These are phyloP conservation scores for Drosophila heteroneura DNA, from an alignment of 2,888 invertebrate genomes.

Conservation along the genomic window DNA sequence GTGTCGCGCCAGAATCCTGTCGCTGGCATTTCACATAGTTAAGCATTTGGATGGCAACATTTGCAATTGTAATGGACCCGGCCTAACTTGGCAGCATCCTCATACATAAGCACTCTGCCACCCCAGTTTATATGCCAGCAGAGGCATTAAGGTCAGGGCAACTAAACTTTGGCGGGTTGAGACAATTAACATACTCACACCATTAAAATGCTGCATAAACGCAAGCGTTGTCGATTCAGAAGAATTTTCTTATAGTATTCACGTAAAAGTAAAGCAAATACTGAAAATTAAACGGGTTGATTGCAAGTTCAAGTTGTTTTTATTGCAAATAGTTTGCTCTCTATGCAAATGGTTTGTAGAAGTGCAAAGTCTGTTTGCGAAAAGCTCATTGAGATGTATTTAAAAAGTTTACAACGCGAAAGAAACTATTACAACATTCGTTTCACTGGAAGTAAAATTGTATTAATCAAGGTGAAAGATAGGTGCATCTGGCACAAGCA, in stretches of 20 bases:
- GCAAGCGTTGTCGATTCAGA: neutral
- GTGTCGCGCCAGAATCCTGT: constrained; percentile 66
- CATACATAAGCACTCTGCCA: neutral
- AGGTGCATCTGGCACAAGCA: neutral
- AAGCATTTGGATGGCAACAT: constrained; percentile 71
- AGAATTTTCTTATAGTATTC: constrained; percentile 46
- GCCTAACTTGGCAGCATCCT: constrained; percentile 43
- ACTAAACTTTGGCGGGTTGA: constrained; percentile 25
- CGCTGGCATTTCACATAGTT: constrained; percentile 53
- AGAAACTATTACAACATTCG: neutral
- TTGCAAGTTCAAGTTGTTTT: constrained; percentile 24
- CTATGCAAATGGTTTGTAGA: constrained; percentile 16
- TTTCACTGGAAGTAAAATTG: neutral
- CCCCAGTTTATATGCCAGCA: neutral
- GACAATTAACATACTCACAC: constrained; percentile 61
- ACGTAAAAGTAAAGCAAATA: constrained; percentile 31
- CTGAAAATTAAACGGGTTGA: constrained; percentile 41
- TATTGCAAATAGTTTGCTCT: constrained; percentile 9
- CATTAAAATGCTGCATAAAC: constrained; percentile 30
- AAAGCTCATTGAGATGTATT: neutral
- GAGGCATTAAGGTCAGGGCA: constrained; percentile 48
- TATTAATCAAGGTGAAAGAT: neutral
- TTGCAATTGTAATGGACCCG: constrained; percentile 75
- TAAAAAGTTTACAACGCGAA: neutral
- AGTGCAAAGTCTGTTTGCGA: neutral